Evolutionary conservation across 2,888 invertebrate species (phyloP).

Genomic region (Lasioglossum malachurum): DNA sequence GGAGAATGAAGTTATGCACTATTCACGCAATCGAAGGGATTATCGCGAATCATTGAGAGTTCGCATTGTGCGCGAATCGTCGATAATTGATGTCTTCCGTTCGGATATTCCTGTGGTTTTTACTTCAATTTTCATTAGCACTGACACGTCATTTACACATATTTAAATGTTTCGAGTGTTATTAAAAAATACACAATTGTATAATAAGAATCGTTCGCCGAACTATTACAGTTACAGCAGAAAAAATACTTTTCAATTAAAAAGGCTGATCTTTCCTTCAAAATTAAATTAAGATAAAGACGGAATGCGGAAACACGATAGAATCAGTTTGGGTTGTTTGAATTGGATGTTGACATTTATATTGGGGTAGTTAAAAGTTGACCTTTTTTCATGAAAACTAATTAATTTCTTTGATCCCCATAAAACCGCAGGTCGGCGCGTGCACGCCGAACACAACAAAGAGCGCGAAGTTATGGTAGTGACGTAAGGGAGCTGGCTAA

Average conservation of each 20-base stretch:
- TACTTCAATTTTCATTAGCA: background rate
- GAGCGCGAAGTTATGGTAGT: slow-evolving; percentile 43
- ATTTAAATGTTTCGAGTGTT: too few relatives aligned
- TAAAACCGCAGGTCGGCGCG: background rate
- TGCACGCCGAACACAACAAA: slow-evolving; percentile 34
- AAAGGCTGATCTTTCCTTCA: too few relatives aligned
- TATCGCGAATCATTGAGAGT: background rate
- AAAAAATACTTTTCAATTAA: too few relatives aligned
- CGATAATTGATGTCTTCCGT: background rate
- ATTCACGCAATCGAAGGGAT: slow-evolving; percentile 12
- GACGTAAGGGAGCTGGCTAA: slow-evolving; percentile 63
- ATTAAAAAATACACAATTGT: too few relatives aligned
- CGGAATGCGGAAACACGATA: background rate
- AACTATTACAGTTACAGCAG: too few relatives aligned
- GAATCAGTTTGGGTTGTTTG: background rate
- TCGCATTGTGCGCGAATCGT: background rate
- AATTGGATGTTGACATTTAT: background rate
- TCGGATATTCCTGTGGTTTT: background rate
- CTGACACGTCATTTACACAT: too few relatives aligned
- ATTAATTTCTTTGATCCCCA: background rate
- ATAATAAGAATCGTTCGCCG: too few relatives aligned
- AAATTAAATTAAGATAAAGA: background rate
- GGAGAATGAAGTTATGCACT: background rate
- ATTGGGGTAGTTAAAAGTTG: background rate
- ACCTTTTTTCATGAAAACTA: background rate